Percentiles rank a stretch among this genome's conserved stretches.
Evolutionary conservation across 2,113 vertebrate species (phyloP).

Genomic region (Mirounga angustirostris): DNA sequence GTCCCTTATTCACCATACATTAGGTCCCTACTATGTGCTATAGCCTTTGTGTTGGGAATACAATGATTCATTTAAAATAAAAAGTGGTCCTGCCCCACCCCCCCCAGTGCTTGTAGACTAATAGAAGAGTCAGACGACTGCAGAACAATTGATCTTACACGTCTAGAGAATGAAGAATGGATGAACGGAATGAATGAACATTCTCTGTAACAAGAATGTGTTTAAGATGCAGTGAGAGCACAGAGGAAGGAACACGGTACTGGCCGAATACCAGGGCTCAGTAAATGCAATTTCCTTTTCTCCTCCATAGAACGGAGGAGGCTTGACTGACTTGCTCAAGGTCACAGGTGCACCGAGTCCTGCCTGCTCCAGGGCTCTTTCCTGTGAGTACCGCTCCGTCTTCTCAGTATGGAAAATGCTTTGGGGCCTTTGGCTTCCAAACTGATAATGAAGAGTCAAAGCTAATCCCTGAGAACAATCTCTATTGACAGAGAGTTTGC

Average conservation of each 20-base stretch:
- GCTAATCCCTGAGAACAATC: slow-evolving; percentile 54
- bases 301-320: accelerated
- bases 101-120: neutral
- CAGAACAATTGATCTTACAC: neutral
- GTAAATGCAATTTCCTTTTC: neutral
- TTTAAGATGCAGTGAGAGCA: neutral
- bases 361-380: neutral
- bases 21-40: neutral
- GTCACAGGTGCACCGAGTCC: neutral
- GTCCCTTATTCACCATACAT: neutral
- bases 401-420: neutral
- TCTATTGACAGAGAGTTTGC: neutral
- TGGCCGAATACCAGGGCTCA: neutral
- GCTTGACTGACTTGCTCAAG: neutral
- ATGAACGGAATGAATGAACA: neutral
- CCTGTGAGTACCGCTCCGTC: neutral
- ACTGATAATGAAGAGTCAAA: slow-evolving; percentile 62
- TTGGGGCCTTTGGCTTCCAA: slow-evolving; percentile 69
- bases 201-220: neutral
- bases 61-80: neutral
- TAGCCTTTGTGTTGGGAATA: neutral
- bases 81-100: too few species aligned
- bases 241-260: neutral
- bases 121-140: neutral
- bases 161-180: neutral